Conservation (phyloP, 2,797 vertebrate genomes). For the Liparis tanakae region DNA sequence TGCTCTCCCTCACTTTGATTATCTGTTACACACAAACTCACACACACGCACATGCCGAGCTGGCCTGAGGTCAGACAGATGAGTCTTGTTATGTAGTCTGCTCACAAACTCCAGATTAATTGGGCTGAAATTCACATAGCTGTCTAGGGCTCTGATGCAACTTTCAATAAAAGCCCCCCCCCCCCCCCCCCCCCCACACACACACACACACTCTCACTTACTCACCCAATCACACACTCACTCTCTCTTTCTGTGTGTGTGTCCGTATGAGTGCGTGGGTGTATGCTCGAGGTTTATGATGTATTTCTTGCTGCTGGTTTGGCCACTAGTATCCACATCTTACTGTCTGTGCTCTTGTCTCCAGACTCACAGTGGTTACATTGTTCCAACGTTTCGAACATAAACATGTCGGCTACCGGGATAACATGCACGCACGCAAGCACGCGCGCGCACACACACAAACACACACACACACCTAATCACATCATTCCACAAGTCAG, state of each 20-base stretch:
- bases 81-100: conserved; percentile 68
- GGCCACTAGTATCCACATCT: conserved; percentile 33
- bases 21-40: conserved; percentile 34
- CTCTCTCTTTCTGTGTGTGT: conserved; percentile 3
- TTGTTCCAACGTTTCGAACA: conserved; percentile 31
- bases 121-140: conserved; percentile 74
- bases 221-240: no score
- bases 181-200: no score
- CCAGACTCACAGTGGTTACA: conserved; percentile 30
- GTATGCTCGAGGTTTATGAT: conserved; percentile 21
- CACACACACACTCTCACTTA: neutral
- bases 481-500: conserved; percentile 29
- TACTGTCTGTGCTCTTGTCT: conserved; percentile 32
- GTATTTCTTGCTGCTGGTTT: conserved; percentile 38
- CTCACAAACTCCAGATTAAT: conserved; percentile 76
- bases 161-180: conserved; percentile 51
- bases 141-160: conserved; percentile 75
- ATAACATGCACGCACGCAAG: neutral
- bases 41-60: conserved; percentile 33
- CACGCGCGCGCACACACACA: neutral
- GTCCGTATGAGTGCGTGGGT: conserved; percentile 17
- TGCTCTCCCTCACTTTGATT: conserved; percentile 31
- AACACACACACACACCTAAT: neutral
- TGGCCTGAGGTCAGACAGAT: conserved; percentile 71
- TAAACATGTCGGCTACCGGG: conserved; percentile 18